These are phyloP conservation scores for Drosophila melanogaster DNA, from an alignment of 1,140 invertebrate species.

Conservation along the genomic window Release_6_plus_ISO1_MT NC_004354.4:6405001-6405500, in stretches of 20 bases:
- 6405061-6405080: no score
- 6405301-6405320: background rate
- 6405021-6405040: conserved; percentile 68
- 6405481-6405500: conserved; percentile 51
- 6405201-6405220: conserved; percentile 67
- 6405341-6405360: no score
- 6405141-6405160: conserved; percentile 79
- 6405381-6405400: no score
- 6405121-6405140: conserved; percentile 72
- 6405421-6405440: no score
- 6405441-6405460: background rate
- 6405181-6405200: conserved; percentile 83
- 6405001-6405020: conserved; percentile 48
- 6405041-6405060: conserved; percentile 28
- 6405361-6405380: no score
- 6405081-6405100: background rate
- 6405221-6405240: conserved; percentile 35
- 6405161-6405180: conserved; percentile 81
- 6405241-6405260: conserved; percentile 11
- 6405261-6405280: conserved; percentile 7
- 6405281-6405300: conserved; percentile 20
- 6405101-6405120: background rate
- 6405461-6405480: conserved; percentile 1
- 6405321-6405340: background rate
- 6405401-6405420: no score